Percentiles rank a stretch among this genome's conserved stretches.
These are phyloP conservation scores for Megaceryle torquata DNA, from an alignment of 2,113 vertebrate species.

Conservation along the genomic window DNA sequence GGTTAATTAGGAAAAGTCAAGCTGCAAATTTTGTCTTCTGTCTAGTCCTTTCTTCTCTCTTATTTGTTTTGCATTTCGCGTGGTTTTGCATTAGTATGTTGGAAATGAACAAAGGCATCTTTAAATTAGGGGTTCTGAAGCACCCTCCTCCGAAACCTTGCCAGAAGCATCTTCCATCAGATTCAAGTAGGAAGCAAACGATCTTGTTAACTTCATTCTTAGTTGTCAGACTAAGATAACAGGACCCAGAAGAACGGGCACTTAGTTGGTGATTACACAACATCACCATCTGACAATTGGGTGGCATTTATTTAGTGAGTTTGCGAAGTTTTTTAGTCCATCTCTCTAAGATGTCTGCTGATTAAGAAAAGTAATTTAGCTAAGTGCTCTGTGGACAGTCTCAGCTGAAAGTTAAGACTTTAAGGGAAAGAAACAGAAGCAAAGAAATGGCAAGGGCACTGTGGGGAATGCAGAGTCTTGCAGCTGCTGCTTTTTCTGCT, in stretches of 20 bases:
- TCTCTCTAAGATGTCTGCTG: neutral
- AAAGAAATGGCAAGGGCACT: neutral
- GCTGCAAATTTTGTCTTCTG: neutral
- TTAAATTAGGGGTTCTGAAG: neutral
- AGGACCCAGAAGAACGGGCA: neutral
- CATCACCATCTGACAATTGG: neutral
- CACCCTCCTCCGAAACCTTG: neutral
- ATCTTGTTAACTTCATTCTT: neutral
- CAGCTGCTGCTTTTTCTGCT: neutral
- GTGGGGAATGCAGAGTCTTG: rapidly evolving
- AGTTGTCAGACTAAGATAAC: neutral
- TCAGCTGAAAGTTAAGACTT: neutral
- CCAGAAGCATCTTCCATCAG: neutral
- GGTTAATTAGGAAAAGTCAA: neutral
- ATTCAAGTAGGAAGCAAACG: neutral
- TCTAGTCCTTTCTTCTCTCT: neutral
- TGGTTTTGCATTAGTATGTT: neutral
- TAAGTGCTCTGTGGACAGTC: neutral
- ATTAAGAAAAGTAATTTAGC: neutral
- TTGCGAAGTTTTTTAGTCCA: rapidly evolving
- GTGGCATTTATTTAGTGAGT: neutral
- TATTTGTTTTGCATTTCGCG: neutral
- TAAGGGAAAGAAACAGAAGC: neutral
- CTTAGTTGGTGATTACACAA: neutral
- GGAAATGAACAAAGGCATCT: neutral